Percentiles rank a stretch among this genome's conserved stretches.
These are phyloP conservation scores for Champsocephalus esox DNA, from an alignment of 2,797 vertebrate species.

Conservation along the genomic window DNA sequence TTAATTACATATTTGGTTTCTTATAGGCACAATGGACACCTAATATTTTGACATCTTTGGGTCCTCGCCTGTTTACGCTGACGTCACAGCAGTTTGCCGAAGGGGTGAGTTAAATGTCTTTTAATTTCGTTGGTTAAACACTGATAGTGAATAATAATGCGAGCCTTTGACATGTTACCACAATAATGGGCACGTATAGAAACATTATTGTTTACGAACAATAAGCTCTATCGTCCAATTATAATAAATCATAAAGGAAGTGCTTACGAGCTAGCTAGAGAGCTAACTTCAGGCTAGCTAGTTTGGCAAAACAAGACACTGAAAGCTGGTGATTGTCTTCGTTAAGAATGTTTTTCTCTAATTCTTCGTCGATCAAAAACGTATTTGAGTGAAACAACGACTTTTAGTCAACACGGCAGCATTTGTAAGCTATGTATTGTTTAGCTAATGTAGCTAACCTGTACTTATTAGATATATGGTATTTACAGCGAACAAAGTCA, in stretches of 20 bases:
- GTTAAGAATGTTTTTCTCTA: neutral
- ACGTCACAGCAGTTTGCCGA: slow-evolving; percentile 68
- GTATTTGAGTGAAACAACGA: neutral
- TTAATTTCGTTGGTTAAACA: slow-evolving; percentile 34
- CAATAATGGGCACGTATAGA: fast-evolving
- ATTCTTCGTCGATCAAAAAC: neutral
- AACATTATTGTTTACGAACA: neutral
- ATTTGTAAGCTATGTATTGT: neutral
- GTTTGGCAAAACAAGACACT: slow-evolving; percentile 38
- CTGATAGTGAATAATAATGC: neutral
- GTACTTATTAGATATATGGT: neutral
- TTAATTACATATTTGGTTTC: neutral
- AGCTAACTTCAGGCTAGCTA: slow-evolving; percentile 60
- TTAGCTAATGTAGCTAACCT: neutral
- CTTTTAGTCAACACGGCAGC: neutral
- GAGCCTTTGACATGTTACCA: fast-evolving
- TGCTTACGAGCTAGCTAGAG: slow-evolving; percentile 55
- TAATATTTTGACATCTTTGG: slow-evolving; percentile 52
- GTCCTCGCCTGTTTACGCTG: slow-evolving; percentile 73
- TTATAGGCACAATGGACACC: slow-evolving; percentile 56
- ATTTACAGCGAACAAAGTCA: neutral
- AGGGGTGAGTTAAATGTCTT: slow-evolving; percentile 64
- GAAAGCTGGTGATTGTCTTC: neutral
- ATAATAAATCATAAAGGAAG: slow-evolving; percentile 52
- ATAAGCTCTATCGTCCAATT: neutral